Evolutionary conservation across 2,113 vertebrate genomes (phyloP), one percentile per base, ranked within the genome.

Genomic region (Copsychus sechellarum): DNA sequence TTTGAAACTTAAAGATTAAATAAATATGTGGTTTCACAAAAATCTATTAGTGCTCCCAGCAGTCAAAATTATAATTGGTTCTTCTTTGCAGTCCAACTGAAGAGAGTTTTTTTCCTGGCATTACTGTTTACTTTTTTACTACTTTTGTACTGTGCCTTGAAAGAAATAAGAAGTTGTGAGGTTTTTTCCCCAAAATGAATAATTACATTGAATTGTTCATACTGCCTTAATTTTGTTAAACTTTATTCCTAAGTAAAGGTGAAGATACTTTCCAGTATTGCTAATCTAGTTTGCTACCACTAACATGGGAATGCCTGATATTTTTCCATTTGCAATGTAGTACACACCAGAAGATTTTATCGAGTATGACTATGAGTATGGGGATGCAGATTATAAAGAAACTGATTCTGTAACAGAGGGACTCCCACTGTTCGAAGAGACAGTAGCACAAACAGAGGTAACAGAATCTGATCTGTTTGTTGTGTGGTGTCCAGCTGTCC

Each of bases 291-390:
- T 86, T 95, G 56, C 96, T 97, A 86, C 97, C 65, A 92, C 96
- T 98, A 97, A 98, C 93, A 95, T 42, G 88, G 84, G 86, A 82
- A 94, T 94, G 97, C 97, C 81, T 98, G 96, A 61, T 97, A 93
- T 98, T 97, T 98, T 97, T 97, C 97, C 94, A 97, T 97, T 97
- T 97, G 94, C 94, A 83, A 98, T 98, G 89, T 98, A 99, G 99
- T 99, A 99, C 96, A 93, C 98, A 96, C 98, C 99, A 95, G 98
- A 98, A 97, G 98, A 99, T 97, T 97, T 98, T 98, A 97, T 99
- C 97, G 99, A 99, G 57, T 98, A 98, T 98, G 98, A 99, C 97
- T 99, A 99, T 99, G 99, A 99, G 95, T 99, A 99, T 98, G 98
- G 98, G 98, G 99, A 99, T 89, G 98, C 98, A 98, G 98, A 98